These are phyloP conservation scores for Tipula vernalis DNA, from an alignment of 2,888 invertebrate species.

Conservation along the genomic window DNA sequence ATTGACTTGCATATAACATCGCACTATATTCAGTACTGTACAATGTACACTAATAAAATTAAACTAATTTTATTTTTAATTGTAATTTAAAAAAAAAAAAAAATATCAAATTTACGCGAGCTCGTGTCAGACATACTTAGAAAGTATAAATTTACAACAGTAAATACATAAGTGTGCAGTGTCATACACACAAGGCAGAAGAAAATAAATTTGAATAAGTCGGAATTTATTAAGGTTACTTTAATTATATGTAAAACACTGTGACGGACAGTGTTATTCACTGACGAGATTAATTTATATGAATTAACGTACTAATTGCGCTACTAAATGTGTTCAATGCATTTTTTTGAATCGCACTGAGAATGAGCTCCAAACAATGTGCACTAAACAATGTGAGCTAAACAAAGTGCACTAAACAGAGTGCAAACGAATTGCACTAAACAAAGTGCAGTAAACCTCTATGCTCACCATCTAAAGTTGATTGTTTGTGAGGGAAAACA, in stretches of 20 bases:
- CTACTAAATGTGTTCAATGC: too few species aligned
- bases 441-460: too few species aligned
- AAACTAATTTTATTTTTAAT: not conserved
- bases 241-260: not conserved
- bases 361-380: too few species aligned
- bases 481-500: too few species aligned
- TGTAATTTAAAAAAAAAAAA: not conserved
- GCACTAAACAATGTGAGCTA: too few species aligned
- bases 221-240: not conserved
- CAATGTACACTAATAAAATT: not conserved
- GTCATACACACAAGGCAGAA: not conserved
- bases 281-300: too few species aligned
- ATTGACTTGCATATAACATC: not conserved
- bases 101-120: not conserved
- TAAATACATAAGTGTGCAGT: not conserved
- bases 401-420: too few species aligned
- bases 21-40: not conserved
- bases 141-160: not conserved
- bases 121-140: not conserved
- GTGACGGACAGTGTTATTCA: not conserved
- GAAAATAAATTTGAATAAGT: not conserved
- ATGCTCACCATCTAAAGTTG: too few species aligned
- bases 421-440: too few species aligned
- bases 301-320: too few species aligned
- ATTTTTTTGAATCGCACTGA: too few species aligned